These are phyloP conservation scores for Lysandra bellargus DNA, from an alignment of 2,888 invertebrate genomes.

Conservation along the genomic window DNA sequence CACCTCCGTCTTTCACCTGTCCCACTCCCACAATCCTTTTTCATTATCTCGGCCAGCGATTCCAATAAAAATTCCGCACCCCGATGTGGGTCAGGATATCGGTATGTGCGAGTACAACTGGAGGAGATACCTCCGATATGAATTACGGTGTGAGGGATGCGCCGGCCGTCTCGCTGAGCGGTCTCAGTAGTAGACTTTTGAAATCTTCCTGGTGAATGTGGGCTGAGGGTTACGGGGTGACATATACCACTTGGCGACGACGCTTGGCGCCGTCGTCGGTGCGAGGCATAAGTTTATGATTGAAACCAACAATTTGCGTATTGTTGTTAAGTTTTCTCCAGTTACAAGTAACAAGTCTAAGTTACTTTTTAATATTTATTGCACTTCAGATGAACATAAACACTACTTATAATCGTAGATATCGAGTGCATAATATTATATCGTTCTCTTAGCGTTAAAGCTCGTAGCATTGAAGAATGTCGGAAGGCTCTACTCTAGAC, in stretches of 20 bases:
- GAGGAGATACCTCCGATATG: constrained; percentile 2
- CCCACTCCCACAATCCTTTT: neutral
- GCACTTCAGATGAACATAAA: too few species aligned
- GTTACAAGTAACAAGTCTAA: neutral
- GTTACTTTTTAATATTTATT: too few species aligned
- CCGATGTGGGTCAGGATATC: neutral
- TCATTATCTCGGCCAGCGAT: neutral
- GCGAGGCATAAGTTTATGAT: neutral
- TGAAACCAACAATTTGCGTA: neutral
- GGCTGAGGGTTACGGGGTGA: neutral
- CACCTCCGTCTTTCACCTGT: neutral
- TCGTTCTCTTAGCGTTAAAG: too few species aligned
- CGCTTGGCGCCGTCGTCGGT: neutral
- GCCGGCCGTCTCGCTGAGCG: neutral
- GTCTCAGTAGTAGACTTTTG: neutral
- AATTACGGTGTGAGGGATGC: neutral
- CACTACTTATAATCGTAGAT: too few species aligned
- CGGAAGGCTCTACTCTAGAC: too few species aligned
- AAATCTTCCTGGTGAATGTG: neutral
- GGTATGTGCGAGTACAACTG: neutral
- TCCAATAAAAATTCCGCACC: constrained; percentile 13
- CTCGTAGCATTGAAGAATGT: too few species aligned
- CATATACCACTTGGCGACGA: neutral
- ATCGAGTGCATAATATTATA: too few species aligned
- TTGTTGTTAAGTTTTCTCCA: neutral